phyloP scores from a whole-genome alignment of 1,140 invertebrate species.

The Brachionus calyciflorus region DNA sequence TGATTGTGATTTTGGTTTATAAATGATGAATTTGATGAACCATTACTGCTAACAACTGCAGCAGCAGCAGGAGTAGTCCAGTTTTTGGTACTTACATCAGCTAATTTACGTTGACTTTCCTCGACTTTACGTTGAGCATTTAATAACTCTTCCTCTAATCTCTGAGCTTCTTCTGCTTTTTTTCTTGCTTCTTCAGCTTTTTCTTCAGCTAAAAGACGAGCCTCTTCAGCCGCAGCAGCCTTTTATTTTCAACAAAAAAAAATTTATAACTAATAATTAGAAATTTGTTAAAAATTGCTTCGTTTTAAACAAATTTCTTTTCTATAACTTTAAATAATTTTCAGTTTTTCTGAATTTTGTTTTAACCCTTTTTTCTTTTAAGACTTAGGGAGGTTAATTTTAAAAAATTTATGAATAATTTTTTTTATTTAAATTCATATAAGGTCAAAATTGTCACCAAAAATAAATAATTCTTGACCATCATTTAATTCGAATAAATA shows the following conservation, averaged over 20 bases:
- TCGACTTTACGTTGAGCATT: conserved; percentile 27
- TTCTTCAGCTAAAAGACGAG: conserved; percentile 37
- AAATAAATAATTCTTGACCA: too few relatives aligned
- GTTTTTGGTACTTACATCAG: conserved; percentile 22
- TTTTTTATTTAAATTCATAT: too few relatives aligned
- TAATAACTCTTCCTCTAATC: conserved; percentile 40
- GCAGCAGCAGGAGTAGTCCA: background rate
- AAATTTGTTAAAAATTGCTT: too few relatives aligned
- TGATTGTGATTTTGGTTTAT: background rate
- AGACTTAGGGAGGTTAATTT: too few relatives aligned
- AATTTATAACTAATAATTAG: background rate
- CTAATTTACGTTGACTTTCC: conserved; percentile 31
- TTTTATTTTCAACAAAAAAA: background rate
- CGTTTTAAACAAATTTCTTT: too few relatives aligned
- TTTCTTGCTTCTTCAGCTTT: conserved; percentile 29
- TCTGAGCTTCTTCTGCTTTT: conserved; percentile 29
- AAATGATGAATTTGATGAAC: conserved; percentile 22
- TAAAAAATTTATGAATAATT: too few relatives aligned
- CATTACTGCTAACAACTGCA: conserved; percentile 37
- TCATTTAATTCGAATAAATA: too few relatives aligned
- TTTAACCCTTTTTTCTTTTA: too few relatives aligned
- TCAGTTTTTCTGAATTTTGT: too few relatives aligned
- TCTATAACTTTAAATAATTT: too few relatives aligned
- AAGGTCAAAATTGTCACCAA: too few relatives aligned
- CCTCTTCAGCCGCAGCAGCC: conserved; percentile 34